Conservation (phyloP, 2,888 invertebrate genomes). For the Cylloceria caligata region DNA sequence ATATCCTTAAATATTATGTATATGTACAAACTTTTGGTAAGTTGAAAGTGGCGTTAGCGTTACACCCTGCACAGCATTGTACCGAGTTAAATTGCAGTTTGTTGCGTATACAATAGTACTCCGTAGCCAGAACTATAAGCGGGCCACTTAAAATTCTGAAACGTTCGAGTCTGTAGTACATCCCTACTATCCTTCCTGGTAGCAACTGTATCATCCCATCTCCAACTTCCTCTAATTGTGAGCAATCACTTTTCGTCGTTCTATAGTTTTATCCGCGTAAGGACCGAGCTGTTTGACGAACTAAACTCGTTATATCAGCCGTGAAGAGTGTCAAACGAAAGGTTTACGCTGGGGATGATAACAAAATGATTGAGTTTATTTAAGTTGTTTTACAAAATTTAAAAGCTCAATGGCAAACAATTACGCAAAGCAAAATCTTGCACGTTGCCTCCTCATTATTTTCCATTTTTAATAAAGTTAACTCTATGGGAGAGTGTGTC, state of each 20-base stretch:
- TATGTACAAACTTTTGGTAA: no score
- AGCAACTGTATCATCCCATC: conserved; percentile 7
- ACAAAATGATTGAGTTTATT: neutral
- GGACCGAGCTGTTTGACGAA: conserved; percentile 31
- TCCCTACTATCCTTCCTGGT: neutral
- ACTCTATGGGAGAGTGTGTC: neutral
- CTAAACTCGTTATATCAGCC: conserved; percentile 15
- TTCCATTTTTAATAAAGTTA: neutral
- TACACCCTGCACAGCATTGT: conserved; percentile 59
- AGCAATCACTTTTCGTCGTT: neutral
- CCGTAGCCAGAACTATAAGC: conserved; percentile 31
- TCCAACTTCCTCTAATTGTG: conserved; percentile 12
- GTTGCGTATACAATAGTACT: conserved; percentile 40
- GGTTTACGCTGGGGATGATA: neutral
- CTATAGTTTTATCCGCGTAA: neutral
- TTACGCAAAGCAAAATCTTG: neutral
- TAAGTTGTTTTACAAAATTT: neutral
- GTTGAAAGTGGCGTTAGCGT: no score
- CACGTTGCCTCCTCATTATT: neutral
- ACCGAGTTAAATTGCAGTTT: conserved; percentile 68
- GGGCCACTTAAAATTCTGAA: conserved; percentile 61
- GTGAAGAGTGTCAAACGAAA: neutral
- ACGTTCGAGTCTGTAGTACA: conserved; percentile 20
- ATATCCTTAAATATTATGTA: no score
- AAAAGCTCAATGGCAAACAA: neutral